phyloP scores from a whole-genome alignment of 2,888 invertebrate species.

The Palloptera scutellata region DNA sequence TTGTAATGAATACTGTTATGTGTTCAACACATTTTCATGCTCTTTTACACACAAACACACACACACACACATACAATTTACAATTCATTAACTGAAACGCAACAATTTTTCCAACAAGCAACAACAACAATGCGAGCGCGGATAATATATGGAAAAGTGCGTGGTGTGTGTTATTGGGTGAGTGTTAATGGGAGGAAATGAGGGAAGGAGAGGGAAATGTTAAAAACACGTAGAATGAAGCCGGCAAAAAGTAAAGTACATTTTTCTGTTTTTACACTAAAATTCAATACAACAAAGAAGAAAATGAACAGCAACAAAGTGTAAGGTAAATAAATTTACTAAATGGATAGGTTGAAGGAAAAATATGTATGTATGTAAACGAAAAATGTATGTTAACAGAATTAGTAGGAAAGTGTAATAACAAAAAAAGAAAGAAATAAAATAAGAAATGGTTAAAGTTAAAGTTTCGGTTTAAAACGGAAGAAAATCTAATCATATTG shows the following conservation, averaged over 20 bases:
- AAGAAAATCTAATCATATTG: no score
- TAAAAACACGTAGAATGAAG: conserved; percentile 9
- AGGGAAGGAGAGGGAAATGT: conserved; percentile 9
- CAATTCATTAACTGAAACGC: conserved; percentile 3
- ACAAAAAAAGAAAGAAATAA: not conserved
- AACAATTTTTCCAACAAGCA: not conserved
- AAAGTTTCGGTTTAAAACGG: no score
- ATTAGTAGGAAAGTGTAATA: not conserved
- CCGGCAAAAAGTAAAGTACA: conserved; percentile 13
- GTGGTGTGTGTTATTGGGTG: not conserved
- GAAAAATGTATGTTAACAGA: not conserved
- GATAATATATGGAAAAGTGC: not conserved
- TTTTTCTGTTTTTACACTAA: conserved; percentile 11
- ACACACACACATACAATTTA: not conserved
- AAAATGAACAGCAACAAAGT: not conserved
- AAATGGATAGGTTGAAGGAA: conserved; percentile 16
- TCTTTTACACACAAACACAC: not conserved
- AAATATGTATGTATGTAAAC: not conserved
- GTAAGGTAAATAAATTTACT: conserved; percentile 11
- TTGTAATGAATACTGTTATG: no score
- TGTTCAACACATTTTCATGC: not conserved
- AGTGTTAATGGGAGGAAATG: not conserved
- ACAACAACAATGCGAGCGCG: conserved; percentile 1
- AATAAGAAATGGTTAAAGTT: no score
- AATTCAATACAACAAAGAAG: conserved; percentile 22